A percentile compares a stretch with the other conserved stretches of the same genome.
phyloP scores from a whole-genome alignment of 2,888 invertebrate species.

The Agrotis clavis region DNA sequence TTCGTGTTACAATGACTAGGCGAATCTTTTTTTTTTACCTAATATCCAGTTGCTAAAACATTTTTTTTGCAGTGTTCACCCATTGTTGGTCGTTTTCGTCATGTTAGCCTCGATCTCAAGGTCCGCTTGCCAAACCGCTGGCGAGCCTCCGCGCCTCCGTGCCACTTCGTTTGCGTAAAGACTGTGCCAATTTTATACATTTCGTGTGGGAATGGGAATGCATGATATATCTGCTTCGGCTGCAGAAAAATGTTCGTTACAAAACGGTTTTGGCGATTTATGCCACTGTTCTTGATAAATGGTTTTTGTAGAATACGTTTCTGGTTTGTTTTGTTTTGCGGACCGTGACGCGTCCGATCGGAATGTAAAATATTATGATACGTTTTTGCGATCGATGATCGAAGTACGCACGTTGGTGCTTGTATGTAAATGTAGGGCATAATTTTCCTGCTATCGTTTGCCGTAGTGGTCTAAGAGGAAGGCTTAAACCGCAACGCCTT shows the following conservation, averaged over 20 bases:
- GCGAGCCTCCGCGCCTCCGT: constrained; percentile 53
- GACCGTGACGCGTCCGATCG: constrained; percentile 31
- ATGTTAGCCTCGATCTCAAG: constrained; percentile 69
- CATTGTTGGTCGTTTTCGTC: constrained; percentile 70
- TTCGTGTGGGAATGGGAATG: constrained; percentile 50
- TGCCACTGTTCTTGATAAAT: constrained; percentile 59
- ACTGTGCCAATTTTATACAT: constrained; percentile 58
- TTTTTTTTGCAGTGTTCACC: constrained; percentile 63
- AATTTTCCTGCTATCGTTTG: constrained; percentile 16
- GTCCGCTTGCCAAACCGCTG: constrained; percentile 65
- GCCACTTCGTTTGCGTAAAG: constrained; percentile 61
- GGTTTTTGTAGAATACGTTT: constrained; percentile 50
- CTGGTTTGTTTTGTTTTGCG: constrained; percentile 54
- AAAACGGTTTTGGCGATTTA: constrained; percentile 60
- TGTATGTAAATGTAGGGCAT: constrained; percentile 9
- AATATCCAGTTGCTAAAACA: constrained; percentile 54
- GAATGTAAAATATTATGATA: constrained; percentile 52
- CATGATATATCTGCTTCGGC: constrained; percentile 40
- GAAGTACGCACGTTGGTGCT: background rate
- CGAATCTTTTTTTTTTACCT: constrained; percentile 59
- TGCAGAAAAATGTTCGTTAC: constrained; percentile 51
- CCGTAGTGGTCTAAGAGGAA: constrained; percentile 14
- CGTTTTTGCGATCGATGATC: constrained; percentile 30
- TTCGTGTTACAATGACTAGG: constrained; percentile 54
- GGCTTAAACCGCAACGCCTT: constrained; percentile 46